Evolutionary conservation across 2,797 vertebrate genomes (phyloP).

Genomic region (Hapalemur alaotrensis): DNA sequence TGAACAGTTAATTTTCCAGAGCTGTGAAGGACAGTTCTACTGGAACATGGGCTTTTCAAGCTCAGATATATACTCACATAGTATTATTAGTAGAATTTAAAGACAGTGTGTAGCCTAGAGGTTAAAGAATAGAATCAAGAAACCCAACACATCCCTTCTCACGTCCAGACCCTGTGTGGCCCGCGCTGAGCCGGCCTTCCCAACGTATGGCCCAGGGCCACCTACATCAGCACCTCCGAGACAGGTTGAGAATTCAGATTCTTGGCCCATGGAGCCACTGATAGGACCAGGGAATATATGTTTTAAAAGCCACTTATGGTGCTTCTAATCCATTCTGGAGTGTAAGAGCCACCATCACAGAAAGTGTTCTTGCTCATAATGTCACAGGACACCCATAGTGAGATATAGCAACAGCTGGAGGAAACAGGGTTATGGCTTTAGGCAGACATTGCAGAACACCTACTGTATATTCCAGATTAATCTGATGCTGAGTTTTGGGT

Average conservation of each 20-base stretch:
- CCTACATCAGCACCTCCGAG: not conserved
- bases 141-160: not conserved
- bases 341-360: not conserved
- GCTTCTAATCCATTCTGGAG: not conserved
- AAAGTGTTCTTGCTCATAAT: not conserved
- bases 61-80: not conserved
- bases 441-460: not conserved
- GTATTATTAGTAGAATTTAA: not conserved
- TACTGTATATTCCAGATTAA: not conserved
- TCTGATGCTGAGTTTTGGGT: not conserved
- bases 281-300: not conserved
- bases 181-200: not conserved
- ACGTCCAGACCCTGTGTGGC: no score
- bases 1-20: not conserved
- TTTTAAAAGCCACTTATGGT: not conserved
- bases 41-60: not conserved
- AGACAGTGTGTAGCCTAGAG: not conserved
- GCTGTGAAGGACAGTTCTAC: not conserved
- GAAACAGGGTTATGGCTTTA: not conserved
- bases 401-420: not conserved
- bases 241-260: not conserved
- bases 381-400: not conserved
- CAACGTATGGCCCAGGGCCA: rapidly evolving
- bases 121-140: not conserved
- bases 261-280: not conserved